phyloP scores from a whole-genome alignment of 2,797 vertebrate genomes.

The Artibeus jamaicensis region DNA sequence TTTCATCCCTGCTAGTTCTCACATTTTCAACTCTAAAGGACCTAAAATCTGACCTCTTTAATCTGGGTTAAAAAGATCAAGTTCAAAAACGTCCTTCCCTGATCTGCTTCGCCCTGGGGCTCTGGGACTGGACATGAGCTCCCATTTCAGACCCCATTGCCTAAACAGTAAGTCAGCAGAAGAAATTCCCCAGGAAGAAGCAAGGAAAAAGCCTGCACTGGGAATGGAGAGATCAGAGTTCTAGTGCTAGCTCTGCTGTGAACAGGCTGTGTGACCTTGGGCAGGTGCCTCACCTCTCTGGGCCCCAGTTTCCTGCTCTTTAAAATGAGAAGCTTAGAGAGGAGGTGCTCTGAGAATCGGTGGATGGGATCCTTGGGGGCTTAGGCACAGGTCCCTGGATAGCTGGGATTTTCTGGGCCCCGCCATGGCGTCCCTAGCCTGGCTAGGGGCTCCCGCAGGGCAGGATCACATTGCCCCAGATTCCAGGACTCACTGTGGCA shows the following conservation, averaged over 20 bases:
- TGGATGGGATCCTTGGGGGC: not conserved
- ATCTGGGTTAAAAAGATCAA: constrained; percentile 13
- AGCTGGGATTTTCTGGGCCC: constrained; percentile 83
- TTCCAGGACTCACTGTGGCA: constrained; percentile 86
- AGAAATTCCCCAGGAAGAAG: not conserved
- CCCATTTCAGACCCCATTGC: not conserved
- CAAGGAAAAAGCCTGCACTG: not conserved
- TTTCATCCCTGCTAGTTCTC: not conserved
- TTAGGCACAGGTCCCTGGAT: constrained; percentile 45
- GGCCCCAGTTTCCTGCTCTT: not conserved
- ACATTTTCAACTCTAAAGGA: constrained; percentile 18
- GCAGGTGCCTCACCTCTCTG: not conserved
- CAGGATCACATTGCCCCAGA: constrained; percentile 88
- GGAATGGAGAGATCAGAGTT: not conserved
- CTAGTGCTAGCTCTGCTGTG: not conserved
- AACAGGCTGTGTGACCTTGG: not conserved
- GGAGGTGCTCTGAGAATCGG: constrained; percentile 1
- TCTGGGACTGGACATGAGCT: not conserved
- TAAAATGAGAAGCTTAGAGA: not conserved
- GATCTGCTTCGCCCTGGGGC: not conserved
- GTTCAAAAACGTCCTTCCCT: not conserved
- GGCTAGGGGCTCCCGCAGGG: constrained; percentile 73
- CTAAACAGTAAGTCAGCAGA: not conserved
- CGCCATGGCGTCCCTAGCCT: constrained; percentile 81
- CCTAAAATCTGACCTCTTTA: not conserved